Percentiles rank a stretch among this genome's conserved stretches.
phyloP scores from a whole-genome alignment of 1,140 invertebrate genomes.

The Subanguina moxae region DNA sequence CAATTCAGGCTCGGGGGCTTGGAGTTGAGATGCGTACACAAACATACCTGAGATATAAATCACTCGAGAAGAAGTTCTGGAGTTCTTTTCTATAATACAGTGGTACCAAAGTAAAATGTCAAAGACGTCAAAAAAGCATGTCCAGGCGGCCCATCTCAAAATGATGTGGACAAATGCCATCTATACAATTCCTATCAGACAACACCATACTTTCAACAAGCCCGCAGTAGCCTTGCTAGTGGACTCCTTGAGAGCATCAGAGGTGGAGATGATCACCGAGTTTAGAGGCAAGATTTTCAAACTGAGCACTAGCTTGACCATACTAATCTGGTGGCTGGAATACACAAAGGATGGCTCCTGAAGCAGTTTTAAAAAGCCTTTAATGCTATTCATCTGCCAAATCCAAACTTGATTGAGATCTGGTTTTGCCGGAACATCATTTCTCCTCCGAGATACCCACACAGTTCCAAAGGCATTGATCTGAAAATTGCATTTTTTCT shows the following conservation, averaged over 20 bases:
- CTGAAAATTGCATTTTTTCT: neutral
- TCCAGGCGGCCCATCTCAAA: too few species aligned
- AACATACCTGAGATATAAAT: too few species aligned
- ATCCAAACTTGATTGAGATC: neutral
- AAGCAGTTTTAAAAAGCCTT: constrained; percentile 10
- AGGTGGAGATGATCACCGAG: constrained; percentile 77
- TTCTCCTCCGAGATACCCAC: constrained; percentile 66
- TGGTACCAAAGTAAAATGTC: too few species aligned
- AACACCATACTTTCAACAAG: too few species aligned
- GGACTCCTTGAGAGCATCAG: constrained; percentile 76
- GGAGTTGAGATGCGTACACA: too few species aligned
- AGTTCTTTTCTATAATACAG: too few species aligned
- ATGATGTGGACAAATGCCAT: too few species aligned
- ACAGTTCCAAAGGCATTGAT: constrained; percentile 79
- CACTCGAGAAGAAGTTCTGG: too few species aligned
- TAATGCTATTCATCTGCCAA: too few species aligned
- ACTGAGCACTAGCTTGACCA: constrained; percentile 48
- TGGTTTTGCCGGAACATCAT: neutral
- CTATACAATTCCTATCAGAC: too few species aligned
- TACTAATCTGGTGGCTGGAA: constrained; percentile 42
- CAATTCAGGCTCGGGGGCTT: too few species aligned
- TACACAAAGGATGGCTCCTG: constrained; percentile 50
- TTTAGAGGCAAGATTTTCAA: constrained; percentile 80
- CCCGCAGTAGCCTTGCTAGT: constrained; percentile 60
- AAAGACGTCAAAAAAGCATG: neutral